Base-by-base conservation (phyloP, 2,113 vertebrate species). In the Ciconia stormi region DNA sequence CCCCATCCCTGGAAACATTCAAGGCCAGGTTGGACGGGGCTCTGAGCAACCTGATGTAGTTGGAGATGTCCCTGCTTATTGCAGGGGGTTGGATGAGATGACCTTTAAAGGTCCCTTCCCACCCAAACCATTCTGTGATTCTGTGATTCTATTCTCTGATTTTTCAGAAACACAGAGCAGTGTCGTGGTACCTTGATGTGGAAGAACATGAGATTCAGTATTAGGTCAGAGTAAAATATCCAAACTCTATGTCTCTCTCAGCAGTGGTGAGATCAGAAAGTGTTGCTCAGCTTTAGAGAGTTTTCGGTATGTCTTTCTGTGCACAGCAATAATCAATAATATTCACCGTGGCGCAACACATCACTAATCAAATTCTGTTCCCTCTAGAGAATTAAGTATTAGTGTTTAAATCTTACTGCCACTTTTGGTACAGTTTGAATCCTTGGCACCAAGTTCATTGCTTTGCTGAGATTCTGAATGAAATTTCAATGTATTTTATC, bases 1-100 rank as follows among this genome's bases (percentile, higher is more conserved):
- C 3, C 27, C 22, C 61, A 46, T 32, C 42, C 50, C 50, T 49
- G 36, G 16, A 0, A 16, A 2, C 25, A 7, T 3, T 5, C 55
- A 1, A 38, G 74, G 8, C 1, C 55, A 70, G 63, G 25, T 0
- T 85, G 85, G 46, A 53, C 0, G 0, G 25, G 50, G 8, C 19
- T 78, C 10, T 70, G 36, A 74, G 40, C 21, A 27, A 0, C 12
- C 26, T 84, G 70, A 1, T 23, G 2, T 0, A 1, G 34, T 21
- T 32, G 36, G 4, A 70, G 30, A 4, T 74, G 46, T 40, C 34
- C 42, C 42, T 91, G 46, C 7, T 2, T 3, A 0, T 3, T 1
- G n/a, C 21, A 65, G 23, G 16, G 16, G 6, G 0, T 11, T 66
- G 70, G 34, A 53, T 7, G 2, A 1, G 23, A 8, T 19, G 42